Evolutionary conservation across 2,113 vertebrate genomes (phyloP).

Genomic region (Rafetus swinhoei): DNA sequence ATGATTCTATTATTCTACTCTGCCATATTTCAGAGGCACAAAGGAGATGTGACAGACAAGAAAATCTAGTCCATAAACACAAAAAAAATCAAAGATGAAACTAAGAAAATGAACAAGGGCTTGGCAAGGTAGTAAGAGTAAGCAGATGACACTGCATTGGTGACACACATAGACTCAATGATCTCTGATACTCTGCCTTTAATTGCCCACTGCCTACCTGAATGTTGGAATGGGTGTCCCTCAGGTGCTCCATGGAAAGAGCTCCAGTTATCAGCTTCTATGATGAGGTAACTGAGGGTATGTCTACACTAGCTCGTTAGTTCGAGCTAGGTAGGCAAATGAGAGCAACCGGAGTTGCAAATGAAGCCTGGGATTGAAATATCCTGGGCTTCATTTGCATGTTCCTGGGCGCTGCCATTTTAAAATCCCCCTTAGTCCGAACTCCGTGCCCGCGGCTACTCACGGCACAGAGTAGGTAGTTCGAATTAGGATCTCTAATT

Average conservation of each 20-base stretch:
- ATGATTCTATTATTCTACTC: neutral
- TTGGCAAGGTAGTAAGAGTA: neutral
- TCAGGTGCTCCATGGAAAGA: neutral
- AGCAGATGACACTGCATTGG: neutral
- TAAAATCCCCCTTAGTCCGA: too few relatives aligned
- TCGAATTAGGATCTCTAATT: too few relatives aligned
- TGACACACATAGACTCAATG: neutral
- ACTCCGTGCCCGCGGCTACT: too few relatives aligned
- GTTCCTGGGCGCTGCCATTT: too few relatives aligned
- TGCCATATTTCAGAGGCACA: neutral
- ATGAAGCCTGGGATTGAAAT: too few relatives aligned
- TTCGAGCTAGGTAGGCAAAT: too few relatives aligned
- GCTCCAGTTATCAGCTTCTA: neutral
- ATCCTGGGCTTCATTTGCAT: too few relatives aligned
- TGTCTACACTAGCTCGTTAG: too few relatives aligned
- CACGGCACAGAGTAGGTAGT: too few relatives aligned
- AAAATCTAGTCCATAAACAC: neutral
- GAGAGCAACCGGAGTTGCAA: too few relatives aligned
- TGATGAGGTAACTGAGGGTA: too few relatives aligned
- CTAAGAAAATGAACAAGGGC: neutral
- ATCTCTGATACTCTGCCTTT: neutral
- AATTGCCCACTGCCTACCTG: neutral
- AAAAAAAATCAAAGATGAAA: neutral
- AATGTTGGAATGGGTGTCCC: conserved; percentile 16
- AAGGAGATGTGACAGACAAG: neutral